A percentile compares a stretch with the other conserved stretches of the same genome.
Conservation (phyloP, 2,888 invertebrate genomes). For the Andrena camellia region DNA sequence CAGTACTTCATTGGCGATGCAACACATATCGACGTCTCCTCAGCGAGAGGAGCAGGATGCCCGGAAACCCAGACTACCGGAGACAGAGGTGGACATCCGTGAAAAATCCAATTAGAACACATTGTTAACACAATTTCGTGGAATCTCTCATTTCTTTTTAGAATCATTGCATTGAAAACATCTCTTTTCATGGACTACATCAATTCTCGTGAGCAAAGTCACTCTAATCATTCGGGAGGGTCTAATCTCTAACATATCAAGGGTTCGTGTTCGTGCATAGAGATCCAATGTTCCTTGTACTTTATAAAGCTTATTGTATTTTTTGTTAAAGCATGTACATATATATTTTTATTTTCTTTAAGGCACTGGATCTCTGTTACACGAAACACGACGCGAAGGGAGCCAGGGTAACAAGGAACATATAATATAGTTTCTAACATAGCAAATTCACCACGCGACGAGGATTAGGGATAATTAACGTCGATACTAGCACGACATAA, state of each 20-base stretch:
- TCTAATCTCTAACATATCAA: conserved; percentile 36
- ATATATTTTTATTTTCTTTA: background rate
- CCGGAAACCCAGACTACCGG: conserved; percentile 52
- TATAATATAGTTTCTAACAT: conserved; percentile 25
- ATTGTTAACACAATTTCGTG: conserved; percentile 56
- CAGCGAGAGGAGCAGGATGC: conserved; percentile 38
- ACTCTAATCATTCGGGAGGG: conserved; percentile 50
- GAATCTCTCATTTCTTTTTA: conserved; percentile 27
- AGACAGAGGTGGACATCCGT: conserved; percentile 67
- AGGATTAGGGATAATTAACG: conserved; percentile 52
- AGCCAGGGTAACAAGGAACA: conserved; percentile 28
- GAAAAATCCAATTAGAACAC: conserved; percentile 57
- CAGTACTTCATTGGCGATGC: conserved; percentile 81
- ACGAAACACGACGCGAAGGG: conserved; percentile 18
- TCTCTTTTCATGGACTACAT: conserved; percentile 31
- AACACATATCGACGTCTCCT: conserved; percentile 72
- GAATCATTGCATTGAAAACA: conserved; percentile 51
- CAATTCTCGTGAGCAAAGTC: conserved; percentile 42
- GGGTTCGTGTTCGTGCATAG: conserved; percentile 8
- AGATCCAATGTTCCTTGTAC: conserved; percentile 9
- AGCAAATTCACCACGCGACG: conserved; percentile 46
- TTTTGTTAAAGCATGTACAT: background rate
- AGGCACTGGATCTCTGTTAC: conserved; percentile 20
- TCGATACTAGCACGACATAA: conserved; percentile 47
- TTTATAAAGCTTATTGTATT: background rate